Evolutionary conservation across 2,888 invertebrate species (phyloP).

Genomic region (Sicus ferrugineus): DNA sequence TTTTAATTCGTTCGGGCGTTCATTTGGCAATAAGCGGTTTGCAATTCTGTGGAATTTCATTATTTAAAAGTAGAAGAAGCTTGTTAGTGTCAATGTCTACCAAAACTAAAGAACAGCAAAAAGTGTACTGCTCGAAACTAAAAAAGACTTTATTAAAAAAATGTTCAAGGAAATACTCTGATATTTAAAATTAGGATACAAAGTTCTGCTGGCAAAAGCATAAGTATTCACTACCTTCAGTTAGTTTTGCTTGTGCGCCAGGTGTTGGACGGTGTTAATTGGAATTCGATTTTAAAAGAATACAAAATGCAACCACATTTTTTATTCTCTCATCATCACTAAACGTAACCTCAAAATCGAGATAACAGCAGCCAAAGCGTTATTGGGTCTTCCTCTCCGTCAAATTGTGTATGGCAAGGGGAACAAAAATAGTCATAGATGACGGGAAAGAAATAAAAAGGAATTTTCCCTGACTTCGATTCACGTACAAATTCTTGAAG

Average conservation of each 20-base stretch:
- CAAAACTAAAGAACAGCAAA: conserved; percentile 18
- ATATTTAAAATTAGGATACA: conserved; percentile 21
- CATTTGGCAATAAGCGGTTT: too few relatives aligned
- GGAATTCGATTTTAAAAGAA: neutral
- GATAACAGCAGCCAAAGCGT: neutral
- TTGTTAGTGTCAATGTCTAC: conserved; percentile 27
- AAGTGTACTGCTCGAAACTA: conserved; percentile 15
- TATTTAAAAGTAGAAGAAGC: too few relatives aligned
- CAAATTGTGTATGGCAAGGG: neutral
- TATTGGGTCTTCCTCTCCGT: too few relatives aligned
- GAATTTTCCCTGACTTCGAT: neutral
- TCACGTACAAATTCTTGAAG: neutral
- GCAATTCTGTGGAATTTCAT: too few relatives aligned
- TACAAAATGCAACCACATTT: neutral
- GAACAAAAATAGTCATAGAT: neutral
- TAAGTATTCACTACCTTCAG: neutral
- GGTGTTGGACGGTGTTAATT: neutral
- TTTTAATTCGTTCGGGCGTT: too few relatives aligned
- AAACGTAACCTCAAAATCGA: conserved; percentile 18
- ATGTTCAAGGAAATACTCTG: conserved; percentile 23
- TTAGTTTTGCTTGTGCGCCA: neutral
- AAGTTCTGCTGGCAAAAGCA: conserved; percentile 15
- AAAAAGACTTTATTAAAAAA: conserved; percentile 27
- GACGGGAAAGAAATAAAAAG: conserved; percentile 1
- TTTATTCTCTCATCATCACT: neutral